Evolutionary conservation across 2,797 vertebrate species (phyloP).

Genomic region (Parauchenoglanis ngamensis): DNA sequence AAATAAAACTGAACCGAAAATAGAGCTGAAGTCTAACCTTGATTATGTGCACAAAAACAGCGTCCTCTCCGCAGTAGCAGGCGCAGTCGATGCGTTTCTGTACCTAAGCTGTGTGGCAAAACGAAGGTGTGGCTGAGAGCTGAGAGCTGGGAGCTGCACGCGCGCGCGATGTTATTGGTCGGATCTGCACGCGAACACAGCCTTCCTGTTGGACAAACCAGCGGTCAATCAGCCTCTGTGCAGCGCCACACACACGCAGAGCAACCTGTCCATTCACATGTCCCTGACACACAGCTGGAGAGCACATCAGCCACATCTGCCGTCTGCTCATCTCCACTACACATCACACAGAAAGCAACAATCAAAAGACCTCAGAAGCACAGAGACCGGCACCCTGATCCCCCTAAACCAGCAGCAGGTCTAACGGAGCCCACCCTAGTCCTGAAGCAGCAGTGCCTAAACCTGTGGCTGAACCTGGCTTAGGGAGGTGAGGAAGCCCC

Average conservation of each 20-base stretch:
- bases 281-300: background rate
- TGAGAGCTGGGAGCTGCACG: background rate
- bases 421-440: background rate
- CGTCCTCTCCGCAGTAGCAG: background rate
- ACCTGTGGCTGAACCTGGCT: background rate
- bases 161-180: conserved; percentile 44
- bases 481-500: background rate
- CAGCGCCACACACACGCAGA: background rate
- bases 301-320: background rate
- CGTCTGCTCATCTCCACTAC: background rate
- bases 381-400: background rate
- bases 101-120: background rate
- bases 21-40: background rate
- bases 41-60: background rate
- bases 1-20: background rate
- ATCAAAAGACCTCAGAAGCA: background rate
- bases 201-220: conserved; percentile 44
- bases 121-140: conserved; percentile 42
- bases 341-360: background rate
- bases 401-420: background rate
- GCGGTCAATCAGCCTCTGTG: conserved; percentile 40
- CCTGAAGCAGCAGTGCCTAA: too few relatives aligned
- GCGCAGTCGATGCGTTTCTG: background rate
- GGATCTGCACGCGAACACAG: background rate
- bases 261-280: conserved; percentile 7